A percentile compares a stretch with the other conserved stretches of the same genome.
These are phyloP conservation scores for Podargus strigoides DNA, from an alignment of 2,797 vertebrate species.

Conservation along the genomic window DNA sequence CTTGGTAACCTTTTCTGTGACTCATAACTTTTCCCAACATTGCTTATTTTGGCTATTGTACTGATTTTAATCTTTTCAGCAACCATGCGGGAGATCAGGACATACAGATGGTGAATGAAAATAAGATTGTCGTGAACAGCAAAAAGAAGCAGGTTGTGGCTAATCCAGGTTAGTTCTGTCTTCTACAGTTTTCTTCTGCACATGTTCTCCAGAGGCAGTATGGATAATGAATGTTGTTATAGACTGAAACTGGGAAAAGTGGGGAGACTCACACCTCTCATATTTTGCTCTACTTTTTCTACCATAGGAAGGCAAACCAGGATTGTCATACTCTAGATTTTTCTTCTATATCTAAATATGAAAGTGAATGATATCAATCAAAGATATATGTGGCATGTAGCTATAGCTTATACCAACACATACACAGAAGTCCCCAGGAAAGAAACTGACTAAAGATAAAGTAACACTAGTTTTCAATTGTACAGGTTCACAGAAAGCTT, in stretches of 20 bases:
- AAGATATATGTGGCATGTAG: background rate
- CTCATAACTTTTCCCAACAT: background rate
- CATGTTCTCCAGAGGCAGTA: background rate
- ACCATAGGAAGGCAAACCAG: background rate
- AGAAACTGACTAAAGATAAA: background rate
- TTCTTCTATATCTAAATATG: background rate
- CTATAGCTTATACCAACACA: background rate
- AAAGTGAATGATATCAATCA: background rate
- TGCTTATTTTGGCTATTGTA: background rate
- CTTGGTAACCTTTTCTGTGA: background rate
- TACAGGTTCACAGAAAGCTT: background rate
- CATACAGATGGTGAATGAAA: constrained; percentile 96
- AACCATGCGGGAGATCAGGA: constrained; percentile 91
- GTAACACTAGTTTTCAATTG: background rate
- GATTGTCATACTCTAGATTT: background rate
- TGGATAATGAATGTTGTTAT: background rate
- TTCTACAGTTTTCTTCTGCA: background rate
- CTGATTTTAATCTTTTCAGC: constrained; percentile 69
- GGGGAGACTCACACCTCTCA: background rate
- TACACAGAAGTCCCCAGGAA: background rate
- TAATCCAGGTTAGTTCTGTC: constrained; percentile 82
- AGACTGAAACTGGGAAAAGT: background rate
- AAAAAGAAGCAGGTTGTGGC: constrained; percentile 81
- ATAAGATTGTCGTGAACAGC: constrained; percentile 83
- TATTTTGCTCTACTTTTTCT: background rate